A percentile compares a stretch with the other conserved stretches of the same genome.
Conservation (phyloP, 2,113 vertebrate species). For the Planiliza haematocheilus region DNA sequence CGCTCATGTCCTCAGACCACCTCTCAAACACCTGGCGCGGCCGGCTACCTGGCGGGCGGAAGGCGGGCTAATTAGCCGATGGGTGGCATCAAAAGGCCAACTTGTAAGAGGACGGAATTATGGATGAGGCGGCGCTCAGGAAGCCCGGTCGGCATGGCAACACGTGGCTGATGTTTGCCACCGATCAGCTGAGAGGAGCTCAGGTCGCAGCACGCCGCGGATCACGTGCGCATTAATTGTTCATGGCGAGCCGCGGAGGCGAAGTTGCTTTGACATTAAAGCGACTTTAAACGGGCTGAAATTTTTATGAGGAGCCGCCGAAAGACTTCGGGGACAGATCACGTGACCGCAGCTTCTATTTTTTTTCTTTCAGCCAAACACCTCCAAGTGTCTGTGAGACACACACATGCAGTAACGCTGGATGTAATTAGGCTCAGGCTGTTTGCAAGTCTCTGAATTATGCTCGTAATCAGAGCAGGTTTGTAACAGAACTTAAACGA, state of each 20-base stretch:
- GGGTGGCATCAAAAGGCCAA: constrained; percentile 72
- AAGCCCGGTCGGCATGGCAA: constrained; percentile 54
- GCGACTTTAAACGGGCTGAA: background rate
- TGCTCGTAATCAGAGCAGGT: background rate
- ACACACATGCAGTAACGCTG: no score
- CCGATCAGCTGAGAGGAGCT: constrained; percentile 46
- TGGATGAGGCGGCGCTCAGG: constrained; percentile 60
- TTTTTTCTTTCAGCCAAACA: no score
- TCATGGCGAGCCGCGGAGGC: constrained; percentile 6
- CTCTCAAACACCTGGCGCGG: constrained; percentile 14
- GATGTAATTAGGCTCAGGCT: constrained; percentile 12
- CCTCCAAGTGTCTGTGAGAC: no score
- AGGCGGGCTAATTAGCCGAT: constrained; percentile 64
- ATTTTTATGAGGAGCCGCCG: background rate
- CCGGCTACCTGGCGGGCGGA: constrained; percentile 52
- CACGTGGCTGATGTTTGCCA: constrained; percentile 28
- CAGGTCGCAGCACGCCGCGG: constrained; percentile 27
- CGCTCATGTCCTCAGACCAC: constrained; percentile 14
- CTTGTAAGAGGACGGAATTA: constrained; percentile 61
- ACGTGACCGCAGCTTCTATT: background rate
- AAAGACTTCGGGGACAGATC: background rate
- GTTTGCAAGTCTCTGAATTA: constrained; percentile 1
- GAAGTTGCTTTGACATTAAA: background rate
- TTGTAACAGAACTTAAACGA: constrained; percentile 4
- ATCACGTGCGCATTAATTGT: constrained; percentile 28